These are phyloP conservation scores for Drosophila kepulauana DNA, from an alignment of 1,140 invertebrate genomes.

Conservation along the genomic window DNA sequence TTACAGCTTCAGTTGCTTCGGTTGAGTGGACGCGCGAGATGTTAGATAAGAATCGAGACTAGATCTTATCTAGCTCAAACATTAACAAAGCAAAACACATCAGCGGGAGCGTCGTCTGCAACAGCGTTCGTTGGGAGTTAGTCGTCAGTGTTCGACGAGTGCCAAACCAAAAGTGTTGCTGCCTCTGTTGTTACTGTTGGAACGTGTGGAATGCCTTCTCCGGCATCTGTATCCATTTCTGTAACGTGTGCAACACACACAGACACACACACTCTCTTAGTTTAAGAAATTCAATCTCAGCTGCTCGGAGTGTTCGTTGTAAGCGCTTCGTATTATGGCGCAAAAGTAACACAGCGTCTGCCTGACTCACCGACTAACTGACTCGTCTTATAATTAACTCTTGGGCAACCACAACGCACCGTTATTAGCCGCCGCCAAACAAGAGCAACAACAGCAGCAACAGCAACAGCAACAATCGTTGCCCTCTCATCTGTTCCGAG, in stretches of 20 bases:
- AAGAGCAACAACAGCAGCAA: background rate
- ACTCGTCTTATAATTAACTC: conserved; percentile 77
- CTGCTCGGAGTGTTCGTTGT: conserved; percentile 43
- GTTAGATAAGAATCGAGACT: conserved; percentile 29
- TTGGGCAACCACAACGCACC: conserved; percentile 71
- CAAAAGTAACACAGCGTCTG: conserved; percentile 36
- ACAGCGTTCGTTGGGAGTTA: background rate
- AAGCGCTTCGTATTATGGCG: conserved; percentile 65
- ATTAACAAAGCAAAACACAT: conserved; percentile 31
- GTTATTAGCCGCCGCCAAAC: conserved; percentile 57
- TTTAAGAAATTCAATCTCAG: conserved; percentile 67
- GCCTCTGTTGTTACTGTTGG: conserved; percentile 28
- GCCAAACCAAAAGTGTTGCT: conserved; percentile 66
- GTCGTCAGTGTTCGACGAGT: conserved; percentile 55
- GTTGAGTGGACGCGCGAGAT: background rate
- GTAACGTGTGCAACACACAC: conserved; percentile 44
- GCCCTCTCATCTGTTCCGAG: background rate
- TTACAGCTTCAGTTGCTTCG: conserved; percentile 10
- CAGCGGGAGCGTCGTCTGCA: background rate
- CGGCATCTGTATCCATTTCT: background rate
- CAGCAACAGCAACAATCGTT: conserved; percentile 10
- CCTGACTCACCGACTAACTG: conserved; percentile 10
- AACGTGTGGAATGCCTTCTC: conserved; percentile 51
- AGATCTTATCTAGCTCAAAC: conserved; percentile 60
- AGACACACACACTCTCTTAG: background rate